Conservation (phyloP, 2,113 vertebrate species). For the Pterocles gutturalis region DNA sequence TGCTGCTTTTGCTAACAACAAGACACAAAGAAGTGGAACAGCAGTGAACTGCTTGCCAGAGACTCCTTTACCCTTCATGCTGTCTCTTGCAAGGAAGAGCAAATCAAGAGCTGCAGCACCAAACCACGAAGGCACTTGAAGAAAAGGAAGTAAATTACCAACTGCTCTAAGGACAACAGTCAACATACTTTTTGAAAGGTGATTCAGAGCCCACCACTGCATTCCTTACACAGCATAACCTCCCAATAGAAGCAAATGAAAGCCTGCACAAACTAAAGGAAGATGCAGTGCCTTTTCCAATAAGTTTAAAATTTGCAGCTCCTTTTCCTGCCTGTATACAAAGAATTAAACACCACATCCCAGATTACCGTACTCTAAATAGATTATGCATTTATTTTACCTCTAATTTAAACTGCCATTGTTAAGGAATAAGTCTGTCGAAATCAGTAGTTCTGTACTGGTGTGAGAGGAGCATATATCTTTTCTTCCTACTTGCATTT, state of each 20-base stretch:
- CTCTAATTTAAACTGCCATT: not conserved
- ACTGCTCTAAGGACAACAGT: not conserved
- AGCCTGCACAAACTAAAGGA: not conserved
- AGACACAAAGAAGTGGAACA: not conserved
- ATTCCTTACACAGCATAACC: not conserved
- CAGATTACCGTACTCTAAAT: not conserved
- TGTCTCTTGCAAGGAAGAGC: not conserved
- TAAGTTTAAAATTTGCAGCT: not conserved
- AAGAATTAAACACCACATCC: not conserved
- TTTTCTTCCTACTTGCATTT: not conserved
- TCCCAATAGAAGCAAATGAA: not conserved
- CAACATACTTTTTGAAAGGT: conserved; percentile 1
- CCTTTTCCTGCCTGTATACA: not conserved
- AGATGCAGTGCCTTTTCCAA: not conserved
- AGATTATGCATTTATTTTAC: not conserved
- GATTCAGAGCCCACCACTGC: not conserved
- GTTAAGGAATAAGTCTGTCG: not conserved
- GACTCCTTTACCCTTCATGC: not conserved
- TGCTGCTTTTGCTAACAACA: conserved; percentile 55
- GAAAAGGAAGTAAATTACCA: conserved; percentile 39
- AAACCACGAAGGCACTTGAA: not conserved
- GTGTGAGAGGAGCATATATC: not conserved
- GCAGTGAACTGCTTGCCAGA: not conserved
- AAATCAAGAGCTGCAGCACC: conserved; percentile 5
- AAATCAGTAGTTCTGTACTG: not conserved